phyloP scores from a whole-genome alignment of 2,888 invertebrate species.

The Aelia acuminata region DNA sequence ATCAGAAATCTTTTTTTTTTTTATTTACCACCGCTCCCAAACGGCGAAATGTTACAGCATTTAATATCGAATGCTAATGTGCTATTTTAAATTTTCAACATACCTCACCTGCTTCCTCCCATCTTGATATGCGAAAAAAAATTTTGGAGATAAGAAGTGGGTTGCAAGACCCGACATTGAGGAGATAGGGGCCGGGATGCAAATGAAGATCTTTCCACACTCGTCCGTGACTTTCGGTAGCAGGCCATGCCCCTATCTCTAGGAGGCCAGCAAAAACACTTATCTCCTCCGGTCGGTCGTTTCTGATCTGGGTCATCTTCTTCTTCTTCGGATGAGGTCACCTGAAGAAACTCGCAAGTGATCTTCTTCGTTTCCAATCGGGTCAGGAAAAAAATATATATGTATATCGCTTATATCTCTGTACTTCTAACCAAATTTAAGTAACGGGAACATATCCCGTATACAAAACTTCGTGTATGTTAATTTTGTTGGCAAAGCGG shows the following conservation, averaged over 20 bases:
- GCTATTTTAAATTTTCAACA: slow-evolving; percentile 1
- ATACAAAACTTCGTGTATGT: too few species aligned
- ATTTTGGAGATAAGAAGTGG: background rate
- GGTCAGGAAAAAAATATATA: background rate
- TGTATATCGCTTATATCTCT: background rate
- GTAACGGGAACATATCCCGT: too few species aligned
- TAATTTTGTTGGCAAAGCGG: too few species aligned
- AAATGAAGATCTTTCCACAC: slow-evolving; percentile 34
- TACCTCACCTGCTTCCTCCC: background rate
- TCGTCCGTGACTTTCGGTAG: slow-evolving; percentile 34
- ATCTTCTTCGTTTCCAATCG: background rate
- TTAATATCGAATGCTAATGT: slow-evolving; percentile 16
- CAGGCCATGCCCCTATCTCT: slow-evolving; percentile 29
- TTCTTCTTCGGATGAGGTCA: slow-evolving; percentile 25
- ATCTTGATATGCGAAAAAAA: background rate
- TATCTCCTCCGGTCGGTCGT: background rate
- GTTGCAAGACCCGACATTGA: slow-evolving; percentile 30
- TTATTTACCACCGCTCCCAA: too few species aligned
- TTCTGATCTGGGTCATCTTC: slow-evolving; percentile 46
- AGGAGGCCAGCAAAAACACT: slow-evolving; percentile 42
- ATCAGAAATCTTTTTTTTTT: too few species aligned
- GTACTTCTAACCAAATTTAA: background rate
- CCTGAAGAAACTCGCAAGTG: background rate
- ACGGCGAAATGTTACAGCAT: background rate
- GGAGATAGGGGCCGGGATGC: background rate